These are phyloP conservation scores for Cephus runcator DNA, from an alignment of 2,888 invertebrate species.

Conservation along the genomic window DNA sequence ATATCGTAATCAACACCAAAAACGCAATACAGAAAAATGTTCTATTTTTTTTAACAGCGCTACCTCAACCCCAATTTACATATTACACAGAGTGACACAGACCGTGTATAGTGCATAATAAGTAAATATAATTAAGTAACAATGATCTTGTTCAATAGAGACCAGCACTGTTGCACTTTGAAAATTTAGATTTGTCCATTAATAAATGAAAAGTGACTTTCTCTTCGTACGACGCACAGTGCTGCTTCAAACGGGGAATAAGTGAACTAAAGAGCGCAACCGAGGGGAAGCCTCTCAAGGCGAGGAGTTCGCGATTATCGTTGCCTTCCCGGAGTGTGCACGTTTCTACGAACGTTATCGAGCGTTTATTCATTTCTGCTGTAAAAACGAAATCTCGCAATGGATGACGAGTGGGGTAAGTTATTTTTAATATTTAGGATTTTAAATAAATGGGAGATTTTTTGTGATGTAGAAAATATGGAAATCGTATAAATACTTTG, in stretches of 20 bases:
- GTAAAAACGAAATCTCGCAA: slow-evolving; percentile 43
- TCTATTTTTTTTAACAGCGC: not conserved
- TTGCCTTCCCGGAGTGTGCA: slow-evolving; percentile 3
- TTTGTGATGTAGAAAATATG: not conserved
- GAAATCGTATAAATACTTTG: slow-evolving; percentile 9
- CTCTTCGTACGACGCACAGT: not conserved
- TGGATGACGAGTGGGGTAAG: slow-evolving; percentile 81
- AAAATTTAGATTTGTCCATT: not conserved
- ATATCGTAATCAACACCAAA: not conserved
- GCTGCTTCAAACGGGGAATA: not conserved
- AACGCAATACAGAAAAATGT: not conserved
- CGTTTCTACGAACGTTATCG: slow-evolving; percentile 6
- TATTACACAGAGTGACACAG: not conserved
- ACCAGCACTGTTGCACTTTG: not conserved
- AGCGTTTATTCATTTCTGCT: slow-evolving; percentile 8
- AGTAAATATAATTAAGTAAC: not conserved
- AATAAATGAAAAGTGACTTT: not conserved
- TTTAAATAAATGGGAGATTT: slow-evolving; percentile 1
- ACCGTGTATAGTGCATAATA: not conserved
- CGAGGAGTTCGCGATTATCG: not conserved
- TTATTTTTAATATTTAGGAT: slow-evolving; percentile 28
- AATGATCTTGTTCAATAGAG: not conserved
- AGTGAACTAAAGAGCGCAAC: not conserved
- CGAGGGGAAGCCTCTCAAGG: not conserved
- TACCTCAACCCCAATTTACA: not conserved